Percentiles rank a stretch among this genome's conserved stretches.
phyloP scores from a whole-genome alignment of 2,888 invertebrate species.

The Maniola hyperantus region DNA sequence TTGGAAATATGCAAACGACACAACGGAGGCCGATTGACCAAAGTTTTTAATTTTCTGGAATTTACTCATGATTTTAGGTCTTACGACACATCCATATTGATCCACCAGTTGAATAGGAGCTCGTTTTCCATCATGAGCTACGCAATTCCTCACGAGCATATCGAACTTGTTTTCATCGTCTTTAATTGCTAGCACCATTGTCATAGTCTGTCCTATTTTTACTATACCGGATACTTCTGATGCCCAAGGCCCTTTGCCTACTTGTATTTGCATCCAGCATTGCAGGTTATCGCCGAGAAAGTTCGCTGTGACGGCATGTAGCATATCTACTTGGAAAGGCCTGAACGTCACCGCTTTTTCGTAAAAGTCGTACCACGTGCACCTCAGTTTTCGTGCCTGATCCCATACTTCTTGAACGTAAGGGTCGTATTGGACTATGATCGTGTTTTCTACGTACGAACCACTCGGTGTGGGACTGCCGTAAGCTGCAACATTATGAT shows the following conservation, averaged over 20 bases:
- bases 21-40: conserved; percentile 96
- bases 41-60: conserved; percentile 98
- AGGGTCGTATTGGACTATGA: conserved; percentile 97
- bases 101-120: conserved; percentile 96
- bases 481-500: conserved; percentile 91
- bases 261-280: conserved; percentile 99
- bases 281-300: conserved; percentile 97
- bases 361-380: conserved; percentile 98
- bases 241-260: conserved; percentile 98
- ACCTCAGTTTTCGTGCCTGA: conserved; percentile 94
- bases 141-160: conserved; percentile 96
- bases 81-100: conserved; percentile 95
- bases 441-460: conserved; percentile 96
- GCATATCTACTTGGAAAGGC: conserved; percentile 97
- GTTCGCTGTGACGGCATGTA: conserved; percentile 97
- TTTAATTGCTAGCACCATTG: conserved; percentile 97
- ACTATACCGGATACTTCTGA: conserved; percentile 97
- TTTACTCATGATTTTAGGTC: conserved; percentile 97
- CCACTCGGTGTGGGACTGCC: conserved; percentile 95
- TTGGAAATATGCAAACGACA: conserved; percentile 97
- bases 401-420: conserved; percentile 98
- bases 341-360: conserved; percentile 97
- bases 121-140: conserved; percentile 96
- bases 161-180: conserved; percentile 98
- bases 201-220: conserved; percentile 98